Evolutionary conservation across 2,113 vertebrate species (phyloP).

Genomic region (Hyaena hyaena): DNA sequence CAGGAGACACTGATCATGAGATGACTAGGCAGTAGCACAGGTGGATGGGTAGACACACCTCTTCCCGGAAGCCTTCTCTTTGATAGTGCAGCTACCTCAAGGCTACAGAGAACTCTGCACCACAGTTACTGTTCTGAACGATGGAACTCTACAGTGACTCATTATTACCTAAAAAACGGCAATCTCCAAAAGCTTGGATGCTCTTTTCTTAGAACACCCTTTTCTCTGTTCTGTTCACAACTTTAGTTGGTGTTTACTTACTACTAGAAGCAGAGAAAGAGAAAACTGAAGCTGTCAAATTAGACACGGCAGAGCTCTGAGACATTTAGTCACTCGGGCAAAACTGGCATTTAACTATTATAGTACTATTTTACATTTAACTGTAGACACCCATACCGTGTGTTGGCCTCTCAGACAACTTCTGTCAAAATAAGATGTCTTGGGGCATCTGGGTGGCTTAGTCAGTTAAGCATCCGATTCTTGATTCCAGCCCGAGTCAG

Average conservation of each 20-base stretch:
- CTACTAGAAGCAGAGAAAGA: constrained; percentile 9
- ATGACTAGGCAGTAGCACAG: not conserved
- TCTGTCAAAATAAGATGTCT: not conserved
- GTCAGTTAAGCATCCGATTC: too few species aligned
- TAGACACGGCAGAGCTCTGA: not conserved
- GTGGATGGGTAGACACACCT: not conserved
- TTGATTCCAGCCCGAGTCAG: too few species aligned
- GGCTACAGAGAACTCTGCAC: not conserved
- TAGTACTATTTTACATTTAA: not conserved
- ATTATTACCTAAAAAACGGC: not conserved
- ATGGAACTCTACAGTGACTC: not conserved
- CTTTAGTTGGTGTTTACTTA: not conserved
- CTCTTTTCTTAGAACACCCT: constrained; percentile 54
- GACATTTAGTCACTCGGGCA: not conserved
- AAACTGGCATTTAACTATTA: not conserved
- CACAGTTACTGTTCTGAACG: not conserved
- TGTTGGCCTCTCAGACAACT: not conserved
- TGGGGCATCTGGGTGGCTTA: not conserved
- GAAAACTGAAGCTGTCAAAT: not conserved
- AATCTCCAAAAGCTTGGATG: not conserved
- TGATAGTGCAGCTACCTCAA: not conserved
- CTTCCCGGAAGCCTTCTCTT: constrained; percentile 33
- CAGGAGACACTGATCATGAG: not conserved
- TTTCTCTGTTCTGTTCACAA: constrained; percentile 36
- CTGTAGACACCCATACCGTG: not conserved